These are phyloP conservation scores for Neostethus bicornis DNA, from an alignment of 2,797 vertebrate genomes.

Conservation along the genomic window DNA sequence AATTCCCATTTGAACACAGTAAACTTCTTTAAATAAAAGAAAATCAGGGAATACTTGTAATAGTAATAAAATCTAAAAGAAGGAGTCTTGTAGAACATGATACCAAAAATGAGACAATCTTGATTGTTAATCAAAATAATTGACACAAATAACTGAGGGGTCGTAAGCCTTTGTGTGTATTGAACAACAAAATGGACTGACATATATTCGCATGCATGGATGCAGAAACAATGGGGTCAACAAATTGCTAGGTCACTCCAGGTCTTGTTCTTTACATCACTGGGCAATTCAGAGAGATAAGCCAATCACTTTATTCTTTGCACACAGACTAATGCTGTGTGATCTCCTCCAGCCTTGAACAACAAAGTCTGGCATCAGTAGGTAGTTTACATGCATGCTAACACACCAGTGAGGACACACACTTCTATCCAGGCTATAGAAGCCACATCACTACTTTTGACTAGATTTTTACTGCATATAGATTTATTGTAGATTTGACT, in stretches of 20 bases:
- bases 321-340: conserved; percentile 47
- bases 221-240: conserved; percentile 64
- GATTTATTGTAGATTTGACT: not conserved
- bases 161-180: not conserved
- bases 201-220: conserved; percentile 16
- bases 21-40: not conserved
- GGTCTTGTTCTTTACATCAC: conserved; percentile 53
- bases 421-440: conserved; percentile 14
- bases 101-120: not conserved
- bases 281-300: conserved; percentile 35
- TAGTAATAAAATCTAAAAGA: not conserved
- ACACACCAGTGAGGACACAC: conserved; percentile 33
- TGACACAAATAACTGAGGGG: not conserved
- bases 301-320: conserved; percentile 58
- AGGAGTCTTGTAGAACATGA: not conserved
- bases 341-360: conserved; percentile 74
- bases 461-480: not conserved
- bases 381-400: conserved; percentile 63
- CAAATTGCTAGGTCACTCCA: conserved; percentile 71
- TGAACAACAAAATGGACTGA: not conserved
- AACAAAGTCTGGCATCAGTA: conserved; percentile 74
- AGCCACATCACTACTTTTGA: conserved; percentile 1
- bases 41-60: not conserved
- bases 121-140: not conserved
- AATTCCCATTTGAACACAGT: conserved; percentile 5